These are phyloP conservation scores for Conops quadrifasciatus DNA, from an alignment of 2,888 invertebrate species.

Conservation along the genomic window DNA sequence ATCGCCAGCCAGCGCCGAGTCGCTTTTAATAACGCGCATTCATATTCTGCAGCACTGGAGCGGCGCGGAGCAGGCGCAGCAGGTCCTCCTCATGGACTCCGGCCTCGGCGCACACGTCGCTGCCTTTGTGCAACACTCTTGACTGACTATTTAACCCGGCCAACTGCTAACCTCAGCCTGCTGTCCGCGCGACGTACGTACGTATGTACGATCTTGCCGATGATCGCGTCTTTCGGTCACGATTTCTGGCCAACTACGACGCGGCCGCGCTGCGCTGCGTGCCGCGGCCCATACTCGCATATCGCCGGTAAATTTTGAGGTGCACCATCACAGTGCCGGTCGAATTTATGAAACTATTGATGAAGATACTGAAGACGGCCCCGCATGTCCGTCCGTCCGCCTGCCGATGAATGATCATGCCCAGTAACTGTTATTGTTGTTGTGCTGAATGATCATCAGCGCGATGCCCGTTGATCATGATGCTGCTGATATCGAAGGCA, in stretches of 20 bases:
- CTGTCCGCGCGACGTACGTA: constrained; percentile 53
- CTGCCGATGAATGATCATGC: constrained; percentile 20
- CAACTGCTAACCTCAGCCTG: constrained; percentile 11
- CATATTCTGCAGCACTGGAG: constrained; percentile 40
- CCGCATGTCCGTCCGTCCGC: no score
- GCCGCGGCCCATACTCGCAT: constrained; percentile 23
- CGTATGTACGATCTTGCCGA: constrained; percentile 59
- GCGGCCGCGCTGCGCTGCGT: background rate
- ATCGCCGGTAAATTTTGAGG: constrained; percentile 34
- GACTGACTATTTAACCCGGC: constrained; percentile 17
- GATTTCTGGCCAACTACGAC: constrained; percentile 51
- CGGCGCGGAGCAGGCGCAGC: constrained; percentile 38
- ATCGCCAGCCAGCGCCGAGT: constrained; percentile 45
- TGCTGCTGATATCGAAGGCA: constrained; percentile 49
- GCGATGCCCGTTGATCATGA: constrained; percentile 24
- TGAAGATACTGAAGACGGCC: constrained; percentile 34
- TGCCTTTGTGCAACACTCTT: background rate
- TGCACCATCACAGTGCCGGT: constrained; percentile 11
- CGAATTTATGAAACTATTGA: constrained; percentile 31
- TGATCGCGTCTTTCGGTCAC: constrained; percentile 64
- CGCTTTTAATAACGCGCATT: constrained; percentile 36
- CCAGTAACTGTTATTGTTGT: constrained; percentile 5
- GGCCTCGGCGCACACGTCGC: constrained; percentile 2
- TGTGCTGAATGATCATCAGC: constrained; percentile 25
- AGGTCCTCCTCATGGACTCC: constrained; percentile 35